Evolutionary conservation across 2,797 vertebrate species (phyloP).

Genomic region (Sebastes nivosus): DNA sequence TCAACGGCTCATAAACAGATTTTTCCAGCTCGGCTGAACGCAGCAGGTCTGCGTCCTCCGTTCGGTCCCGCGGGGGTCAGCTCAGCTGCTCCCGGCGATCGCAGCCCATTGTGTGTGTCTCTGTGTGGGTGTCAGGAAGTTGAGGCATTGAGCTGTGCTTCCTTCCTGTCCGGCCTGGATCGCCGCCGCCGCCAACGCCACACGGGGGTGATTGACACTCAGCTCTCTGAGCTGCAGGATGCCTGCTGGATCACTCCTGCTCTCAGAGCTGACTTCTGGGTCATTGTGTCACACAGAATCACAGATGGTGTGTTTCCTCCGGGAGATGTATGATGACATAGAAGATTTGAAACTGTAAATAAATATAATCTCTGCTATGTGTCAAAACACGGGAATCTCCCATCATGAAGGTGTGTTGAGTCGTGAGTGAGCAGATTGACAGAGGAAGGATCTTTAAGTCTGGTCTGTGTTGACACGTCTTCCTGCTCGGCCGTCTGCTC

Average conservation of each 20-base stretch:
- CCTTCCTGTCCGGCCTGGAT: conserved; percentile 70
- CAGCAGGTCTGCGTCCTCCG: conserved; percentile 14
- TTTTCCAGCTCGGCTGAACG: conserved; percentile 55
- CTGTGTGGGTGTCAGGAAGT: conserved; percentile 77
- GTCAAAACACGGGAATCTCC: conserved; percentile 3
- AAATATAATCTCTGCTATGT: neutral
- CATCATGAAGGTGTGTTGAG: neutral
- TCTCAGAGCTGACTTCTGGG: conserved; percentile 24
- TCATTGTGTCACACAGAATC: conserved; percentile 41
- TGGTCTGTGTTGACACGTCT: conserved; percentile 26
- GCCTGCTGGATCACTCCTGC: conserved; percentile 60
- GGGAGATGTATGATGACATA: neutral
- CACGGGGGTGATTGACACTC: conserved; percentile 62
- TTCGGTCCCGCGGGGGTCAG: neutral
- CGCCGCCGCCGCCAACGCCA: neutral
- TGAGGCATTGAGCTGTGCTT: conserved; percentile 70
- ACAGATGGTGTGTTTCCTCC: conserved; percentile 26
- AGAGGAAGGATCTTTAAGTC: conserved; percentile 17
- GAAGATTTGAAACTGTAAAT: neutral
- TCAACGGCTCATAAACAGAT: conserved; percentile 43
- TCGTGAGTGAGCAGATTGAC: neutral
- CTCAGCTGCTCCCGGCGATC: neutral
- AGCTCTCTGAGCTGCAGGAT: conserved; percentile 60
- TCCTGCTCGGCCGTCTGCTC: conserved; percentile 26
- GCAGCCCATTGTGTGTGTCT: conserved; percentile 69